Conservation (phyloP, 2,888 invertebrate genomes). For the Pimpla rufipes region DNA sequence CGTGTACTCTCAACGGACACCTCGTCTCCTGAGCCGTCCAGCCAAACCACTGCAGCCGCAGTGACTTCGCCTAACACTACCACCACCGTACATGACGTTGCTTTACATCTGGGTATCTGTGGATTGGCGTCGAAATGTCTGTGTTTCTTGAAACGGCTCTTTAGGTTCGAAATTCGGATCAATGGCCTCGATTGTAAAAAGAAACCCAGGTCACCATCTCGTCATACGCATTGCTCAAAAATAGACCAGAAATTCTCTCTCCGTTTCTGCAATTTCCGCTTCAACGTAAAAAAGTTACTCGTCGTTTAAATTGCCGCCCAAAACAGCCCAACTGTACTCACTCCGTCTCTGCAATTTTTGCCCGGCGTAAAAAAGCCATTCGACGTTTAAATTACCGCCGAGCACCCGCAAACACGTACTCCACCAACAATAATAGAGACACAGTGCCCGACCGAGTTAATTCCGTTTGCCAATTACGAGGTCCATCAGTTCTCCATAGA, state of each 20-base stretch:
- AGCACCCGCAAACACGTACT: neutral
- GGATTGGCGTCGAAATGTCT: too few species aligned
- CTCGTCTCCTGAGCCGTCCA: constrained; percentile 53
- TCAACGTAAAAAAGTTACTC: too few species aligned
- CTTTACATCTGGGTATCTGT: neutral
- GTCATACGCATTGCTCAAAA: too few species aligned
- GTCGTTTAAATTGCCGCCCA: too few species aligned
- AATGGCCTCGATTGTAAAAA: neutral
- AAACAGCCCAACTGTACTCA: too few species aligned
- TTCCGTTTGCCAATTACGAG: constrained; percentile 61
- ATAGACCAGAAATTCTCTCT: too few species aligned
- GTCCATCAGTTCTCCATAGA: constrained; percentile 53
- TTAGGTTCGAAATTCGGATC: too few species aligned
- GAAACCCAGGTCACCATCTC: too few species aligned
- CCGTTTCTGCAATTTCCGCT: too few species aligned
- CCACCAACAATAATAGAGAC: constrained; percentile 20
- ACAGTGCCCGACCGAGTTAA: constrained; percentile 36
- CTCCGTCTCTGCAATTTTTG: too few species aligned
- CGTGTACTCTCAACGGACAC: constrained; percentile 71
- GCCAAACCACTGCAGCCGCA: constrained; percentile 41
- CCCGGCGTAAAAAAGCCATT: neutral
- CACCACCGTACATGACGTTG: neutral
- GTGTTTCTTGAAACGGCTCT: too few species aligned
- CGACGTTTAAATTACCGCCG: neutral
- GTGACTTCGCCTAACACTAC: constrained; percentile 14